Conservation (phyloP, 64 coral and sea anemone genomes). For the Orbicella faveolata region DNA sequence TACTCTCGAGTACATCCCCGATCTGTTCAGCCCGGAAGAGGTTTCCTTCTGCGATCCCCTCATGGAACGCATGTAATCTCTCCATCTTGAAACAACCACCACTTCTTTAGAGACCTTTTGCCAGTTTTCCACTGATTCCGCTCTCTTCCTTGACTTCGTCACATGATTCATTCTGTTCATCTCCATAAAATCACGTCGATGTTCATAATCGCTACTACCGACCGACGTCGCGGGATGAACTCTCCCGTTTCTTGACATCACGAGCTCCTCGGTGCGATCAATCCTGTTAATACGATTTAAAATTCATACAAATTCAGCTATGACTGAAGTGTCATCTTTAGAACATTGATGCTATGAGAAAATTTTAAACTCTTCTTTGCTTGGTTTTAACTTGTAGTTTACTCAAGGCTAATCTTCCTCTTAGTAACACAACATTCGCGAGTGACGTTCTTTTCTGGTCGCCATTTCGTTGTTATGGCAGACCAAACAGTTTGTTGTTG, state of each 20-base stretch:
- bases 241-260: conserved; percentile 53
- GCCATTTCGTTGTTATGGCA: conserved; percentile 39
- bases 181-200: conserved; percentile 8
- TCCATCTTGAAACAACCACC: conserved; percentile 38
- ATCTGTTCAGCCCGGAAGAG: neutral
- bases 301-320: neutral
- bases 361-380: neutral
- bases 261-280: neutral
- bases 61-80: conserved; percentile 49
- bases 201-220: neutral
- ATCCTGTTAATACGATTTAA: neutral
- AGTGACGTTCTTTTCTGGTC: neutral
- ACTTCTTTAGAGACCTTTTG: conserved; percentile 23
- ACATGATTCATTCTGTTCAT: conserved; percentile 48
- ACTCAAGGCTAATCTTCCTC: neutral
- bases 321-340: neutral
- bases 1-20: neutral
- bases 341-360: neutral
- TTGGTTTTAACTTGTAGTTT: neutral
- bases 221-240: conserved; percentile 17
- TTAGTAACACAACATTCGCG: neutral
- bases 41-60: neutral
- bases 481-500: conserved; percentile 30
- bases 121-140: conserved; percentile 25
- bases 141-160: conserved; percentile 20